A percentile compares a stretch with the other conserved stretches of the same genome.
These are phyloP conservation scores for Dorcus hopei DNA, from an alignment of 2,888 invertebrate genomes.

Conservation along the genomic window DNA sequence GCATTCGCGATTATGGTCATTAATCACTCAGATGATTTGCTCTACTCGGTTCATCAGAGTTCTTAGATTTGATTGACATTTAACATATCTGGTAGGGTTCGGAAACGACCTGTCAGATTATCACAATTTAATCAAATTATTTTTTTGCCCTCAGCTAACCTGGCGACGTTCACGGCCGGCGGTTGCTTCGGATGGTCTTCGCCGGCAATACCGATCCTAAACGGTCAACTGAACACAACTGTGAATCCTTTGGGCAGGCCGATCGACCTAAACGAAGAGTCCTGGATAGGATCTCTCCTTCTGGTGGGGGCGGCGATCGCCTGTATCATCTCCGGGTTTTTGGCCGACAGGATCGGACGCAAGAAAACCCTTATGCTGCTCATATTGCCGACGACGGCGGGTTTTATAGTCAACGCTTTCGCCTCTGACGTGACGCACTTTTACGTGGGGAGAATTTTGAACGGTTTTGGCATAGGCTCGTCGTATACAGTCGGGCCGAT, in stretches of 20 bases:
- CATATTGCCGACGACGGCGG: constrained; percentile 61
- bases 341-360: constrained; percentile 62
- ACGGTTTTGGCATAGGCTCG: constrained; percentile 53
- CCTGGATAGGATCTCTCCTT: constrained; percentile 71
- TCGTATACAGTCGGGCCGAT: constrained; percentile 73
- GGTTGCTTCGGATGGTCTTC: constrained; percentile 48
- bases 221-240: constrained; percentile 34
- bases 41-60: no score
- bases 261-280: constrained; percentile 57
- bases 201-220: constrained; percentile 28
- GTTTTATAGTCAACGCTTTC: constrained; percentile 24
- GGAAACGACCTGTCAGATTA: no score
- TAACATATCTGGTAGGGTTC: no score
- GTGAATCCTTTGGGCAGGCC: constrained; percentile 49
- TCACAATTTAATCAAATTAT: no score
- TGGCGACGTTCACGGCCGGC: constrained; percentile 46
- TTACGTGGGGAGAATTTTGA: constrained; percentile 20
- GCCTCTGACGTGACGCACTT: constrained; percentile 12
- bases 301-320: constrained; percentile 63
- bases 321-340: constrained; percentile 64
- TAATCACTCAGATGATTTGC: no score
- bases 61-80: no score
- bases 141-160: constrained; percentile 39
- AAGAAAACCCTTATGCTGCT: constrained; percentile 62
- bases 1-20: no score